These are phyloP conservation scores for Bubalus kerabau DNA, from an alignment of 2,113 vertebrate species.

Conservation along the genomic window DNA sequence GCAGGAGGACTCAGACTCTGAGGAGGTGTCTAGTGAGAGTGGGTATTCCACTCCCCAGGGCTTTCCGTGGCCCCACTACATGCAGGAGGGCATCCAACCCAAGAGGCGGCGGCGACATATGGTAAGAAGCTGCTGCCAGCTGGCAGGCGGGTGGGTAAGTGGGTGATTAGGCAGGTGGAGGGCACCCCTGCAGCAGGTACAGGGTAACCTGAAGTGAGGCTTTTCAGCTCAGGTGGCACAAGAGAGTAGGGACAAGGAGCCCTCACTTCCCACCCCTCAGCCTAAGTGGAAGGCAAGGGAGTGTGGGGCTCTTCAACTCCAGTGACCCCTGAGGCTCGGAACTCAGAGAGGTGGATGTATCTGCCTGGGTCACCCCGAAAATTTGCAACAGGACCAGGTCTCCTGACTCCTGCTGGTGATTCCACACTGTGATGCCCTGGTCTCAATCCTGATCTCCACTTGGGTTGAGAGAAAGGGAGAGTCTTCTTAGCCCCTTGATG, in stretches of 20 bases:
- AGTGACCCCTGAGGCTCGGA: background rate
- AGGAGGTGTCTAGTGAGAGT: conserved; percentile 87
- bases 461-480: background rate
- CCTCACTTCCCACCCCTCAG: background rate
- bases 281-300: background rate
- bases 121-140: conserved; percentile 69
- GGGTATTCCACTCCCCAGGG: conserved; percentile 75
- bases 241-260: background rate
- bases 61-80: conserved; percentile 88
- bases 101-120: conserved; percentile 93
- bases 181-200: background rate
- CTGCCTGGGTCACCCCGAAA: background rate
- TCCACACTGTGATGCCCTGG: background rate
- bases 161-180: background rate
- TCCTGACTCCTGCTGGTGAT: background rate
- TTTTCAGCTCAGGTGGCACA: background rate
- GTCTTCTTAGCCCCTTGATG: background rate
- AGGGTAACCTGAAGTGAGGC: background rate
- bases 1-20: conserved; percentile 90
- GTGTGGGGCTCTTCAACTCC: background rate
- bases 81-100: conserved; percentile 89
- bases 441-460: background rate
- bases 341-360: background rate
- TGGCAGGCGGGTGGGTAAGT: background rate
- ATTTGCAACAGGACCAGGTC: background rate